phyloP scores from a whole-genome alignment of 2,113 vertebrate species.

The Poicephalus gulielmi region DNA sequence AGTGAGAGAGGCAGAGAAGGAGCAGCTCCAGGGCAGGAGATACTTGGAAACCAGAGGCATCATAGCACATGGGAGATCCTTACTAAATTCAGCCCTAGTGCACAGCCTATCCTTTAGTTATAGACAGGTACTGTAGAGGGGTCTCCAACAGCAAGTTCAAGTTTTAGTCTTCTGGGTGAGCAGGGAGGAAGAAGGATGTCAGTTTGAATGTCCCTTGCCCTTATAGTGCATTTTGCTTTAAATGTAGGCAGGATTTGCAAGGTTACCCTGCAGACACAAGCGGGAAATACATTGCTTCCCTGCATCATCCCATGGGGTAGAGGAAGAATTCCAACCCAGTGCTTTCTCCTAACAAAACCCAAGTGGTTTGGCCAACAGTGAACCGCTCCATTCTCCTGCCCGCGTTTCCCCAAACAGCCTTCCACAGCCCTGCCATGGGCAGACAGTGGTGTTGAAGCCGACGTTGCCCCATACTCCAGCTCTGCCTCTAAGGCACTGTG shows the following conservation, averaged over 20 bases:
- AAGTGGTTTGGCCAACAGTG: rapidly evolving
- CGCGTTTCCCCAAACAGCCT: rapidly evolving
- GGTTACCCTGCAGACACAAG: neutral
- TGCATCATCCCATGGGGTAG: rapidly evolving
- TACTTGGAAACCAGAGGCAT: neutral
- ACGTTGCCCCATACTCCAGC: rapidly evolving
- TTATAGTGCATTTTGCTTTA: neutral
- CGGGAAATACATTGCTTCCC: neutral
- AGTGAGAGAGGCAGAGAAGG: neutral
- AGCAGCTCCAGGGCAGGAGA: neutral
- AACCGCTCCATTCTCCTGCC: neutral
- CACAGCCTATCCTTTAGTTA: neutral
- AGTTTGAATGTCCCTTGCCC: neutral
- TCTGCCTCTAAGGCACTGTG: neutral
- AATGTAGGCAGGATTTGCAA: neutral
- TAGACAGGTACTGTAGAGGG: neutral
- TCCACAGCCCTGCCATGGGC: neutral
- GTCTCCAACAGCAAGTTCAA: neutral
- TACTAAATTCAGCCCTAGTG: neutral
- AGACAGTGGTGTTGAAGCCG: rapidly evolving
- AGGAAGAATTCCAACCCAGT: neutral
- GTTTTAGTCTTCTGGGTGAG: neutral
- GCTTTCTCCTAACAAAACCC: neutral
- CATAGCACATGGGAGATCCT: rapidly evolving
- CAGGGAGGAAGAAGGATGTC: neutral